Base-by-base conservation (phyloP, 1,140 invertebrate genomes). In the Drosophila mayri region DNA sequence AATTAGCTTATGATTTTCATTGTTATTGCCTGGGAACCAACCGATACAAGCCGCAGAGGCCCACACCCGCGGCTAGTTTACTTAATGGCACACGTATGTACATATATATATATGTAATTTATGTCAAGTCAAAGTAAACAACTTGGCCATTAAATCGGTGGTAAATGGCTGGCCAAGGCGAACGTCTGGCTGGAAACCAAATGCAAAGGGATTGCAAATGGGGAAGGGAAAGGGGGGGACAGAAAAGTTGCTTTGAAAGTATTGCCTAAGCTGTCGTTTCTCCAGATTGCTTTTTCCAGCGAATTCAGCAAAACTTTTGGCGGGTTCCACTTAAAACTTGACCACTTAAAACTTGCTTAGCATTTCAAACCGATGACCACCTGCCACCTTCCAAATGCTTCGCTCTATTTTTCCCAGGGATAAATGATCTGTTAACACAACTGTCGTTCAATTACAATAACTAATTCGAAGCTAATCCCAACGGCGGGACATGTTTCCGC, bases 1-100 rank as follows among this genome's bases (percentile, higher is more conserved):
- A 88, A 87, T 87, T 87, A 88, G 66, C 62, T 73, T 60, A 65
- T 61, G 65, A 59, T 66, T 72, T 55, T 75, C 60, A 64, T 58
- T 75, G 57, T 67, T 83, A 55, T 74, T 60, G 44, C 54, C 57
- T 44, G 46, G 25, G 44, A 76, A 75, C 74, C 46, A 59, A 75
- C 37, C 63, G 50, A 58, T 44, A 74, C 66, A 59, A 49, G 14
- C 11, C 35, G 14, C 22, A 40, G 44, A 52, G 61, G 81, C 77
- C 82, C 67, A 41, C 64, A 66, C 61, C 55, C 58, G 11, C 54
- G 40, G 37, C 66, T 81, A 64, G 60, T 62, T 62, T 63, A 43
- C 49, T 63, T 76, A 76, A 84, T 75, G 66, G 43, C 73, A 54
- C 64, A 71, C 55, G 37, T 74, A 46, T 58, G 37, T 66, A 25